phyloP scores from a whole-genome alignment of 1,140 invertebrate genomes.

The Charaxes varanes region DNA sequence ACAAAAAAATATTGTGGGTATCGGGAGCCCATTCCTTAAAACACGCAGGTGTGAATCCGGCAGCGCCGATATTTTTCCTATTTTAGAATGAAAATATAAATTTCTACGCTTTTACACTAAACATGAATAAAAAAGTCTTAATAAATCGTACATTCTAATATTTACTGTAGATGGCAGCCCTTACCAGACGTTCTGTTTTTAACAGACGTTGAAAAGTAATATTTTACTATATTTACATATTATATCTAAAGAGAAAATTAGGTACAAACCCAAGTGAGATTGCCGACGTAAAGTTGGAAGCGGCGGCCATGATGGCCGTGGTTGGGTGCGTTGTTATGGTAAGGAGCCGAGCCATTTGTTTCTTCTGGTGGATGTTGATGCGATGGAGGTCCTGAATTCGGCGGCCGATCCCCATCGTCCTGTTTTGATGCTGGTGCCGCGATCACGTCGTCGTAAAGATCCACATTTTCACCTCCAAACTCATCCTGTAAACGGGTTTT shows the following conservation, averaged over 20 bases:
- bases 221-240: conserved; percentile 22
- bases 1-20: no score
- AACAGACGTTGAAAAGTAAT: conserved; percentile 16
- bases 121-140: no score
- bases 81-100: no score
- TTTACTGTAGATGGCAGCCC: conserved; percentile 22
- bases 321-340: conserved; percentile 82
- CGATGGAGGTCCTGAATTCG: conserved; percentile 51
- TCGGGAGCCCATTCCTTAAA: no score
- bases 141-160: no score
- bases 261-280: conserved; percentile 89
- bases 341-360: conserved; percentile 81
- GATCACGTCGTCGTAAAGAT: conserved; percentile 98
- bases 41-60: no score
- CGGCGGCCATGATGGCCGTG: conserved; percentile 80
- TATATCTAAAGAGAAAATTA: conserved; percentile 48
- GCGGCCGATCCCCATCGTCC: conserved; percentile 72
- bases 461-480: conserved; percentile 89
- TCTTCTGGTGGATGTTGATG: conserved; percentile 77
- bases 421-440: conserved; percentile 80
- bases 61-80: no score
- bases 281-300: conserved; percentile 95
- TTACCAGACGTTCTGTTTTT: conserved; percentile 13
- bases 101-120: no score
- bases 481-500: conserved; percentile 79